Base-by-base conservation (phyloP, 53 echinoderm and acorn worm species). In the Astropecten irregularis region DNA sequence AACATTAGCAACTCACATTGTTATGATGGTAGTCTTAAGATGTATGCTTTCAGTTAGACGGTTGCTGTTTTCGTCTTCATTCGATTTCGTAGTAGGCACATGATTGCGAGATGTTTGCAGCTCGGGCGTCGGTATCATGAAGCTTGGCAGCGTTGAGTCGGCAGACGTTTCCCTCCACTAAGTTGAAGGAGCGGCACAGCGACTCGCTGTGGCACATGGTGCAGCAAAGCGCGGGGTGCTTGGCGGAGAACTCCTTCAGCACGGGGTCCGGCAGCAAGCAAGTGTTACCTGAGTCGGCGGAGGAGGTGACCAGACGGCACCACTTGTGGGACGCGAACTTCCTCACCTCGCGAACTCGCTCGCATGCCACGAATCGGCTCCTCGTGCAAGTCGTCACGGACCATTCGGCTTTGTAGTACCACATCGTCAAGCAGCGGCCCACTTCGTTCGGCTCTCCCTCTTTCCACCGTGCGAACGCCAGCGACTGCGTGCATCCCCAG, bases 261-360 rank as follows among this genome's bases (percentile, higher is more conserved):
- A 65, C 65, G 65, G 35, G 65, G 65, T 65, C 38, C 65, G 38
- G 37, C 65, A 65, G 22, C 36, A 36, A 65, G 20, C 61, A 30
- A 5, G 6, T 36, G 19, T 14, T 36, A n/a, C n/a, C n/a, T n/a
- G n/a, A n/a, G 6, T 1, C 23, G n/a, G 35, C 36, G 7, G 3
- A n/a, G n/a, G 36, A 16, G 32, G 13, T 13, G 27, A 23, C 19
- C 65, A 25, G 36, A 13, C 11, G 18, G 65, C 65, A 65, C 8
- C 65, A 38, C 36, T 38, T 3, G 20, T 37, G 65, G 4, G 31
- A 38, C 5, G 36, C 18, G 30, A 36, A 37, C n/a, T 21, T 29
- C 38, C 2, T 29, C 9, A 15, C 0, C 13, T 38, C 36, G n/a
- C n/a, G n/a, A n/a, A n/a, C n/a, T 6, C 65, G 65, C 65, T 65